Evolutionary conservation across 2,113 vertebrate species (phyloP).

Genomic region (Chiloscyllium plagiosum): DNA sequence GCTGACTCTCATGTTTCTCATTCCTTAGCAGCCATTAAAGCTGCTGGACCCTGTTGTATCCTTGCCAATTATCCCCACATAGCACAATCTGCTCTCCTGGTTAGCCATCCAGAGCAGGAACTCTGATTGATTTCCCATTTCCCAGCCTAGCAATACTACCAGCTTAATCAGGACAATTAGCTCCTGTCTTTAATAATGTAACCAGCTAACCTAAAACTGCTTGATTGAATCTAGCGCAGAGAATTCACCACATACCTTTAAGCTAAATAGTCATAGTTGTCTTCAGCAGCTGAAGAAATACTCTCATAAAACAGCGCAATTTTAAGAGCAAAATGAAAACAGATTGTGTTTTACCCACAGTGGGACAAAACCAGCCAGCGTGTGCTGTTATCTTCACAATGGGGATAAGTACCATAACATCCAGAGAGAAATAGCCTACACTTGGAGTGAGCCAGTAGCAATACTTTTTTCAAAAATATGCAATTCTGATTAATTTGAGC

Average conservation of each 20-base stretch:
- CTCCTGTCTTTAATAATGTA: not conserved
- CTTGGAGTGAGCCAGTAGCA: not conserved
- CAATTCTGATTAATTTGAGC: not conserved
- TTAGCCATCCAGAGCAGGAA: not conserved
- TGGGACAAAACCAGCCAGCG: not conserved
- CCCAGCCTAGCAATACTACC: not conserved
- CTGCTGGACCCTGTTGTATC: not conserved
- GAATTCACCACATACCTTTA: slow-evolving; percentile 69
- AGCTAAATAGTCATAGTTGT: slow-evolving; percentile 83
- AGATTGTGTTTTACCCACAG: slow-evolving; percentile 41
- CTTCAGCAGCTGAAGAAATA: slow-evolving; percentile 84
- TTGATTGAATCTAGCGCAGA: not conserved
- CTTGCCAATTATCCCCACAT: not conserved
- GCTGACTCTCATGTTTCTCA: not conserved
- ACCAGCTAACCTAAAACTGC: not conserved
- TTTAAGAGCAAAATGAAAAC: slow-evolving; percentile 65
- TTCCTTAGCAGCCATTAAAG: not conserved
- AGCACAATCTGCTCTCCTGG: not conserved
- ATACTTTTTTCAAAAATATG: not conserved
- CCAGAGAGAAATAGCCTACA: not conserved
- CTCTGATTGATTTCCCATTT: not conserved
- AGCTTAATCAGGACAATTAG: not conserved
- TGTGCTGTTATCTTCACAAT: too few relatives aligned
- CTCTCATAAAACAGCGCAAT: slow-evolving; percentile 60
- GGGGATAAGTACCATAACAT: not conserved